Percentiles rank a stretch among this genome's conserved stretches.
Conservation (phyloP, 2,888 invertebrate genomes). For the Chymomyza caudatula region DNA sequence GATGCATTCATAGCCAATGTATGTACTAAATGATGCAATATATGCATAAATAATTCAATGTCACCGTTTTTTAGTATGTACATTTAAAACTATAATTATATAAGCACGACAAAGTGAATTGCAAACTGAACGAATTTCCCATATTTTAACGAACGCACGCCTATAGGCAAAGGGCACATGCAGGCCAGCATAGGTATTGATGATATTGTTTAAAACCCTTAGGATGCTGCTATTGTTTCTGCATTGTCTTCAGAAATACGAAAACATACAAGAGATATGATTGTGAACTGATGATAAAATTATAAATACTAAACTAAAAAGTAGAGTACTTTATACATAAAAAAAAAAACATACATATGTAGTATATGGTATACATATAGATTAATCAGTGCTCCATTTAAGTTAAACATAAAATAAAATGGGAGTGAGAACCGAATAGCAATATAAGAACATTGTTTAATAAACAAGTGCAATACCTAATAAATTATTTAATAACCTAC, state of each 20-base stretch:
- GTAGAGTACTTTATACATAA: neutral
- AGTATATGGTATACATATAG: neutral
- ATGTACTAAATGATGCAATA: too few relatives aligned
- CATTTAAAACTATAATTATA: neutral
- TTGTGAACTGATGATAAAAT: neutral
- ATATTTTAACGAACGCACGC: too few relatives aligned
- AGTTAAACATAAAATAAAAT: slow-evolving; percentile 4
- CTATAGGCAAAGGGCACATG: too few relatives aligned
- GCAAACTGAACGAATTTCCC: too few relatives aligned
- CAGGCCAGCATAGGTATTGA: neutral
- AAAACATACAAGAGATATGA: neutral
- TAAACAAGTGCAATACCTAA: slow-evolving; percentile 7
- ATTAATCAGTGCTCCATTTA: slow-evolving; percentile 4
- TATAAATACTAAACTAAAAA: neutral
- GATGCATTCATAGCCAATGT: too few relatives aligned
- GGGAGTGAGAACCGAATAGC: neutral
- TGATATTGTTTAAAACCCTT: too few relatives aligned
- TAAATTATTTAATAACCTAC: neutral
- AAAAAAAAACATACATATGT: neutral
- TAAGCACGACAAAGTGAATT: neutral
- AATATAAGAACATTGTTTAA: neutral
- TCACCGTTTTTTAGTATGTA: neutral
- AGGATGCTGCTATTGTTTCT: neutral
- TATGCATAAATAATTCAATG: neutral
- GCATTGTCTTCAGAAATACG: neutral